phyloP scores from a whole-genome alignment of 2,113 vertebrate species.

The Oophaga pumilio region DNA sequence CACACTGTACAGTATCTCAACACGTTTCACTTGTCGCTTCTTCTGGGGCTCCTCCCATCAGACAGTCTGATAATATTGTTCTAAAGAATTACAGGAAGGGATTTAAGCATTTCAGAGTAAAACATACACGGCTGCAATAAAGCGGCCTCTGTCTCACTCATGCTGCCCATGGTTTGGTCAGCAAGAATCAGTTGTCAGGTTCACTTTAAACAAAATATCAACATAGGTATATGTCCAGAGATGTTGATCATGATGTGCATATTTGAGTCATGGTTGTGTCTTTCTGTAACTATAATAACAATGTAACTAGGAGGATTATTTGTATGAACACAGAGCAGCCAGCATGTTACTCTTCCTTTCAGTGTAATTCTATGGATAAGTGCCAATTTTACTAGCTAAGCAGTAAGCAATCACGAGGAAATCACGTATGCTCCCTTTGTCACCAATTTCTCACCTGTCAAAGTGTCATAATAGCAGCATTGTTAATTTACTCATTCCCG shows the following conservation, averaged over 20 bases:
- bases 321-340: conserved; percentile 4
- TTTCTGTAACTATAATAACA: conserved; percentile 17
- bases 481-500: conserved; percentile 11
- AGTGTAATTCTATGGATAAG: conserved; percentile 2
- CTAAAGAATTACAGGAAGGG: no score
- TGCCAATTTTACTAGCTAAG: background rate
- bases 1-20: no score
- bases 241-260: background rate
- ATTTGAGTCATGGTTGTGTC: background rate
- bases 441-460: conserved; percentile 9
- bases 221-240: background rate
- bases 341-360: conserved; percentile 26
- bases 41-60: no score
- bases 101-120: no score
- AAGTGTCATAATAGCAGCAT: conserved; percentile 24
- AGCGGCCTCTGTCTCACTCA: no score
- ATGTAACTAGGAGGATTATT: conserved; percentile 30
- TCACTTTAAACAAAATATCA: background rate
- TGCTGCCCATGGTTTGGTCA: no score
- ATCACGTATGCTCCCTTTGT: conserved; percentile 14
- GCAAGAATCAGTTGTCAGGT: background rate
- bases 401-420: background rate
- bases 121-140: no score
- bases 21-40: no score
- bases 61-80: no score